These are phyloP conservation scores for Terebella lapidaria DNA, from an alignment of 2,888 invertebrate species.

Conservation along the genomic window DNA sequence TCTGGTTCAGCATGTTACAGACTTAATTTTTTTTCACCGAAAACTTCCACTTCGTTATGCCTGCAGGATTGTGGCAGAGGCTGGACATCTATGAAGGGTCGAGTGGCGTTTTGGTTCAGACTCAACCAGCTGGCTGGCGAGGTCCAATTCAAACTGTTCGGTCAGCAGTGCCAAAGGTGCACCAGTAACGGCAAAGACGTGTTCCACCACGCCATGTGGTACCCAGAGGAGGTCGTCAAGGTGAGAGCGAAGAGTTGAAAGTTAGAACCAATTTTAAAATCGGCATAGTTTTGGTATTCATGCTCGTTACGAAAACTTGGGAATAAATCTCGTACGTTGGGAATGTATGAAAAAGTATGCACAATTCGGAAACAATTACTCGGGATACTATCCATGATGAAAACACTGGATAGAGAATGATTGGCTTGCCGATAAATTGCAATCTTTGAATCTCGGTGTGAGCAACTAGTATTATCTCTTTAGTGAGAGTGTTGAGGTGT, in stretches of 20 bases:
- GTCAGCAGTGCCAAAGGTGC: constrained; percentile 55
- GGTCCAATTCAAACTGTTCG: constrained; percentile 54
- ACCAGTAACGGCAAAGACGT: neutral
- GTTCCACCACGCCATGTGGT: constrained; percentile 57
- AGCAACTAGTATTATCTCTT: too few species aligned
- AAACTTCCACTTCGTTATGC: neutral
- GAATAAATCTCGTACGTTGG: too few species aligned
- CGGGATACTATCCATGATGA: too few species aligned
- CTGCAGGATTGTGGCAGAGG: constrained; percentile 54
- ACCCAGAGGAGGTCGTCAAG: constrained; percentile 56
- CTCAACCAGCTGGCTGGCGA: constrained; percentile 36
- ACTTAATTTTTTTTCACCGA: too few species aligned
- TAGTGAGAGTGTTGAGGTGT: too few species aligned
- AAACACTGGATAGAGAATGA: too few species aligned
- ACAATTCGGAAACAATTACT: too few species aligned
- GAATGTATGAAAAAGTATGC: too few species aligned
- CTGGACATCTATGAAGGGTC: constrained; percentile 57
- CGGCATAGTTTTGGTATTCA: neutral
- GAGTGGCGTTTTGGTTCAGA: constrained; percentile 55
- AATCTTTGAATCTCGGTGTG: too few species aligned
- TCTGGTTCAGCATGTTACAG: too few species aligned
- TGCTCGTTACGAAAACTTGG: too few species aligned
- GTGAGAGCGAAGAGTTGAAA: constrained; percentile 31
- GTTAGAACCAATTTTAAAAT: neutral
- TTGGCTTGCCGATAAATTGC: too few species aligned